Conservation (phyloP, 2,797 vertebrate genomes). For the Anableps anableps region DNA sequence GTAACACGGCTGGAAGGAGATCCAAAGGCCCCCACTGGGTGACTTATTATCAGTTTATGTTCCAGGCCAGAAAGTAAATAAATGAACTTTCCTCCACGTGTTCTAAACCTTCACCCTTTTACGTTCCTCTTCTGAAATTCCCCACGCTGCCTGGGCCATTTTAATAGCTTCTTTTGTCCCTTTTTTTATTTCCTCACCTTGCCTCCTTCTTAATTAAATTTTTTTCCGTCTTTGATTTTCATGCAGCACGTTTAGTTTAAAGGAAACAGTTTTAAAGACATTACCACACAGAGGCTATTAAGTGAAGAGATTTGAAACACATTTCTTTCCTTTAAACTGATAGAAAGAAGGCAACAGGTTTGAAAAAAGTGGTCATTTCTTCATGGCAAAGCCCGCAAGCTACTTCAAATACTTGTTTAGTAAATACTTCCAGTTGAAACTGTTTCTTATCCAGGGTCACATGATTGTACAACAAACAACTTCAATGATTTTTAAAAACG, state of each 20-base stretch:
- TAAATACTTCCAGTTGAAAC: neutral
- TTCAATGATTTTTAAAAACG: neutral
- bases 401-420: neutral
- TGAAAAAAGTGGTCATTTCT: too few species aligned
- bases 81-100: constrained; percentile 42
- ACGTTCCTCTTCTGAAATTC: constrained; percentile 32
- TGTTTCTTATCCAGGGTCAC: neutral
- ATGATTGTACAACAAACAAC: neutral
- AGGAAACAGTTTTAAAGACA: too few species aligned
- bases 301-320: too few species aligned
- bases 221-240: neutral
- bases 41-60: constrained; percentile 67
- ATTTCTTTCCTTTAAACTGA: too few species aligned
- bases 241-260: too few species aligned
- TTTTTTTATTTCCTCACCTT: constrained; percentile 18
- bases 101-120: constrained; percentile 50
- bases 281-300: too few species aligned
- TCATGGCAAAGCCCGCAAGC: neutral
- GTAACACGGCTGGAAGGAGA: constrained; percentile 54
- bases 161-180: constrained; percentile 25
- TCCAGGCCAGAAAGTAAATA: constrained; percentile 51
- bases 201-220: neutral
- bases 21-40: constrained; percentile 40
- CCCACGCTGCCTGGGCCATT: constrained; percentile 11
- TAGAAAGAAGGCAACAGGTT: too few species aligned